A percentile compares a stretch with the other conserved stretches of the same genome.
phyloP scores from a whole-genome alignment of 37 sponge, comb jelly and placozoan genomes.

The Tethya wilhelma region DNA sequence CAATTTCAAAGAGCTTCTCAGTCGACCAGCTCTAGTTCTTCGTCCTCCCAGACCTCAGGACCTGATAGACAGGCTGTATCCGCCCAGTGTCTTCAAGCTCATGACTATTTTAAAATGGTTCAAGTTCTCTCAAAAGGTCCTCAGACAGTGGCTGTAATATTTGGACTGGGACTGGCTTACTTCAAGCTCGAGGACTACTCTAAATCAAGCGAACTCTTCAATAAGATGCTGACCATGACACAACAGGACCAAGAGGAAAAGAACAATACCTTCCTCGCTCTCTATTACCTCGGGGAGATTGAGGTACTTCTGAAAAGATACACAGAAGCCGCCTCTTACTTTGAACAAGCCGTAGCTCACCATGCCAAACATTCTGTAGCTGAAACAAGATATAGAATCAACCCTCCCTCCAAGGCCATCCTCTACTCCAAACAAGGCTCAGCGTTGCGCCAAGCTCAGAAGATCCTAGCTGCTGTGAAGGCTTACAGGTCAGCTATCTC shows the following conservation, averaged over 20 bases:
- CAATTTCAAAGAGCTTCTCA: too few species aligned
- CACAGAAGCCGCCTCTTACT: conserved; percentile 31
- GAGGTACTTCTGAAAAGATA: neutral
- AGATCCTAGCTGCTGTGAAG: conserved; percentile 59
- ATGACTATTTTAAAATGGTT: conserved; percentile 50
- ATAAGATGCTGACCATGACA: neutral
- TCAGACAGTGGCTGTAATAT: neutral
- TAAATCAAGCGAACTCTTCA: conserved; percentile 15
- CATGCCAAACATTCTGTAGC: conserved; percentile 5
- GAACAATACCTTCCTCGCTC: conserved; percentile 25
- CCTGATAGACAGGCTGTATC: neutral
- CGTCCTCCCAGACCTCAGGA: neutral
- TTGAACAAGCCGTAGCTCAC: conserved; percentile 1
- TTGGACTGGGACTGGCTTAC: conserved; percentile 61
- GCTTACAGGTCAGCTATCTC: conserved; percentile 45
- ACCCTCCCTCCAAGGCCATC: conserved; percentile 28
- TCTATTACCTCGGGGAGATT: conserved; percentile 62
- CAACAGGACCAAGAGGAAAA: neutral
- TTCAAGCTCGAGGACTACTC: conserved; percentile 37
- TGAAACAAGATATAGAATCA: conserved; percentile 12
- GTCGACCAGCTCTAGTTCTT: neutral
- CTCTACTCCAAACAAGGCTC: conserved; percentile 41
- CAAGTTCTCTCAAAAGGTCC: neutral
- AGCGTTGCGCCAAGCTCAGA: conserved; percentile 31
- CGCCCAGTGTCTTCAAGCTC: conserved; percentile 47